Conservation (phyloP, 1,140 invertebrate genomes). For the Argopecten irradians region DNA sequence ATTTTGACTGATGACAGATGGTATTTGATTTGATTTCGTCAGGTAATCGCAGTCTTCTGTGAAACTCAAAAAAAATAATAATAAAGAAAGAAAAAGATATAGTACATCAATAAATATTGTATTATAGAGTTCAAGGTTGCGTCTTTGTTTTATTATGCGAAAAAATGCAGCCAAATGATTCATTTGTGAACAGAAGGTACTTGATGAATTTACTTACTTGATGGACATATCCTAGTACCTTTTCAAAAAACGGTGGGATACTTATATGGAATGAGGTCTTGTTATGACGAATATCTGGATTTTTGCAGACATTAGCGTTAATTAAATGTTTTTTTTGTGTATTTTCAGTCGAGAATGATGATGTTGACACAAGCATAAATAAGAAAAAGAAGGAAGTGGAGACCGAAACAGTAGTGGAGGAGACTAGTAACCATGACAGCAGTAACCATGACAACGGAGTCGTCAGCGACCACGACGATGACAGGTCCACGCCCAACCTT, state of each 20-base stretch:
- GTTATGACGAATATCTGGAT: too few species aligned
- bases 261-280: too few species aligned
- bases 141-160: too few species aligned
- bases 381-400: constrained; percentile 26
- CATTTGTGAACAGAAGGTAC: too few species aligned
- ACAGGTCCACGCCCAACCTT: neutral
- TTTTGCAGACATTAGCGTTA: neutral
- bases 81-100: too few species aligned
- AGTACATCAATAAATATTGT: too few species aligned
- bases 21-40: neutral
- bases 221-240: too few species aligned
- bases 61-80: too few species aligned
- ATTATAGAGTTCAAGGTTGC: too few species aligned
- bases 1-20: neutral
- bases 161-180: too few species aligned
- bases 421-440: constrained; percentile 31
- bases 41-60: neutral
- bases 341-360: constrained; percentile 43
- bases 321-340: neutral
- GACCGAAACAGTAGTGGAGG: constrained; percentile 14
- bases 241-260: too few species aligned
- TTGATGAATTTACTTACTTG: too few species aligned
- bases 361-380: constrained; percentile 27
- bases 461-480: neutral
- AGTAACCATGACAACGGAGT: constrained; percentile 35